Evolutionary conservation across 2,797 vertebrate genomes (phyloP), one percentile per base, ranked within the genome.

Genomic region (Alfaro cultratus): DNA sequence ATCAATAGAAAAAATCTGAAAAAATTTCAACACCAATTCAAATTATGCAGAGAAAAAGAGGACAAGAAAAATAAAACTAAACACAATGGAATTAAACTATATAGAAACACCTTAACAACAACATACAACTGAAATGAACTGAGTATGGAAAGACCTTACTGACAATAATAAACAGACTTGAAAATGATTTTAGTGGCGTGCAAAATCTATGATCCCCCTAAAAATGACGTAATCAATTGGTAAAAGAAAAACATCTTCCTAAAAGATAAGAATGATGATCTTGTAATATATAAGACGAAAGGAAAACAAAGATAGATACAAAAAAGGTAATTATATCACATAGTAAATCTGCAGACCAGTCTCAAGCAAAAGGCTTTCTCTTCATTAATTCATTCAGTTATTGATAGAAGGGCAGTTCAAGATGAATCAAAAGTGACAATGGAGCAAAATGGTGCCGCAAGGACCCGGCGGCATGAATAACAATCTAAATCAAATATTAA

Each of bases 401-500:
- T 81, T 78, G 80, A 90, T 79, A 84, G 82, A 45, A 81, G 67
- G 75, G 85, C 79, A 79, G 79, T 53, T 34, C 71, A 49, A 87
- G 90, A 93, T 83, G 74, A 90, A 94, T 86, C 76, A 84, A 89
- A 79, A 76, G 26, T 57, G 82, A 87, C 85, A 81, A 57, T 72
- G 82, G 73, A 83, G 84, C 81, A 76, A 84, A 88, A 92, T 75
- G 80, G 84, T 83, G 68, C 55, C 9, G 45, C 79, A 62, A 53
- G 67, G 82, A 86, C 80, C 85, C 77, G 43, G 67, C 73, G 84
- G 78, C 86, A 82, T 84, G 78, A 94, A 91, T 93, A 90, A 92
- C 88, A 83, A 84, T 89, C 84, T 78, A 78, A 90, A 92, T 94
- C 91, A 87, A 92, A 94, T 91, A 88, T 92, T 87, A 93, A 93